phyloP scores from a whole-genome alignment of 2,113 vertebrate genomes.

The Bagarius yarrelli region DNA sequence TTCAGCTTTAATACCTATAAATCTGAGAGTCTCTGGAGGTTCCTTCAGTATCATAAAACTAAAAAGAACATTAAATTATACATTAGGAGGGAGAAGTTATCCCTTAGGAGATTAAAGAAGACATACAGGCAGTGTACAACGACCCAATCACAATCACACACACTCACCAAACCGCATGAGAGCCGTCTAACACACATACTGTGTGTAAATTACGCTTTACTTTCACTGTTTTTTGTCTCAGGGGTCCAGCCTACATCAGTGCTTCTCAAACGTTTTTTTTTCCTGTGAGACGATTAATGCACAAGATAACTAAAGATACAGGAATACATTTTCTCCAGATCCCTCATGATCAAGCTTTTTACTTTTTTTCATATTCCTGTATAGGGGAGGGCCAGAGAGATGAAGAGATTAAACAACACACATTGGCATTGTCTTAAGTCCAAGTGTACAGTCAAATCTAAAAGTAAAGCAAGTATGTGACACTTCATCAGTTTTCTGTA shows the following conservation, averaged over 20 bases:
- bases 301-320: neutral
- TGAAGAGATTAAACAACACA: neutral
- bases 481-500: too few relatives aligned
- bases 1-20: constrained; percentile 1
- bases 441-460: too few relatives aligned
- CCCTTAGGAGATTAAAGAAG: constrained; percentile 43
- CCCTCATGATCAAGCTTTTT: neutral
- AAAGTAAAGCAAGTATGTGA: neutral
- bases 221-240: neutral
- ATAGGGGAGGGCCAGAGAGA: neutral
- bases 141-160: constrained; percentile 12
- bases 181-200: constrained; percentile 25
- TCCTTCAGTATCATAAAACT: neutral
- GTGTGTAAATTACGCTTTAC: constrained; percentile 2
- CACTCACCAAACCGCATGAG: constrained; percentile 28
- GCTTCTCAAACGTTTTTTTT: neutral
- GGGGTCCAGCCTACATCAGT: neutral
- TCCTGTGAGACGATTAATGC: neutral
- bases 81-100: constrained; percentile 17
- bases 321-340: neutral
- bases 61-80: neutral
- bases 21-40: neutral
- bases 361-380: neutral
- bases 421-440: neutral
- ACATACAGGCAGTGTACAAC: constrained; percentile 11